Evolutionary conservation across 2,113 vertebrate species (phyloP), one percentile per base, ranked within the genome.

Genomic region (Mellivora capensis): DNA sequence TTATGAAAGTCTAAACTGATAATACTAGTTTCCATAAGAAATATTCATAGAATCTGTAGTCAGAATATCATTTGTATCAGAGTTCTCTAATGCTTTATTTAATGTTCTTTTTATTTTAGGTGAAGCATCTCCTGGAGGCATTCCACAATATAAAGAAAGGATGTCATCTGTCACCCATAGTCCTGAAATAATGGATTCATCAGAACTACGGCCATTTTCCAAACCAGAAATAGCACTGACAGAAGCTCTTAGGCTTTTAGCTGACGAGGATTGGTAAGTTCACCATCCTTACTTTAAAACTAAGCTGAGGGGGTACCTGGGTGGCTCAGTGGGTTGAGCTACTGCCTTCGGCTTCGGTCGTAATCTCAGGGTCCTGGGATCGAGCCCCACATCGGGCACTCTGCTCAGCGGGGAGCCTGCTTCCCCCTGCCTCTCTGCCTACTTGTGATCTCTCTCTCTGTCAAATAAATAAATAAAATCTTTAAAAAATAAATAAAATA

Each of bases 221-320:
- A 99, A 99, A 87, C 99, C 99, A 0, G 99, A 99, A 15, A 14
- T 96, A 4, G 99, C 98, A 0, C 98, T 99, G 90, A 94, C 98
- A 1, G 99, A 99, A 96, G 99, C 99, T 20, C 98, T 99, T 85
- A 97, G 97, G 1, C 98, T 99, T 61, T 94, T 99, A 87, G 98
- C 96, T 96, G 99, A 99, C 34, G 99, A 99, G 0, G 99, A 99
- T 98, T 99, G 99, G 99, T 99, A 98, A 96, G 99, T 98, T 87
- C 31, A 20, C 17, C 42, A 69, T 72, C 37, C 52, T 69, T 92
- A 77, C 37, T 15, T 84, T 90, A 79, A 79, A 93, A 69, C 37
- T 64, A 80, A 91, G 23, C 34, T 87, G 37, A 62, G 17, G 49
- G 49, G 49, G 49, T 4, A 52, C 49, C 49, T 52, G 49, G 49